A percentile compares a stretch with the other conserved stretches of the same genome.
phyloP scores from a whole-genome alignment of 2,797 vertebrate species.

The Sebastes hopkinsi region DNA sequence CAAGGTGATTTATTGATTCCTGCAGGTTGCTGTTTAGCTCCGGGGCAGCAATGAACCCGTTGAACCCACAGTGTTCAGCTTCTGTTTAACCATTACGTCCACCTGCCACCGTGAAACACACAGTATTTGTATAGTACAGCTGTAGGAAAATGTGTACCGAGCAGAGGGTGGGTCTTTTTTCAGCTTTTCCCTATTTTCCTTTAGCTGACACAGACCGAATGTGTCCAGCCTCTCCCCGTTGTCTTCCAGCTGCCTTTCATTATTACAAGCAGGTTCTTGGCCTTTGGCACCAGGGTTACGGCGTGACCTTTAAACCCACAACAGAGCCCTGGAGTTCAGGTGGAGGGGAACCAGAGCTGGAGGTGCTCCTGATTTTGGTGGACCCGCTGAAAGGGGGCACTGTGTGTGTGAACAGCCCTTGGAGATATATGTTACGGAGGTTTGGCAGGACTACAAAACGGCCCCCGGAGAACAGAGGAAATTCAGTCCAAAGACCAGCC shows the following conservation, averaged over 20 bases:
- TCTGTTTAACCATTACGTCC: constrained; percentile 1
- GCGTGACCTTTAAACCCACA: constrained; percentile 67
- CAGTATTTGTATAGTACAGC: not conserved
- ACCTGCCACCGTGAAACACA: constrained; percentile 16
- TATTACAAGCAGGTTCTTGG: constrained; percentile 68
- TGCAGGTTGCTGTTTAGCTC: not conserved
- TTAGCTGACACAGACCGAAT: not conserved
- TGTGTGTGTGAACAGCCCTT: not conserved
- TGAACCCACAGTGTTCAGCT: constrained; percentile 4
- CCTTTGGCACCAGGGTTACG: constrained; percentile 58
- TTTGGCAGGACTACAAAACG: constrained; percentile 13
- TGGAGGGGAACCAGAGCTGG: constrained; percentile 54
- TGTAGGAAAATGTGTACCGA: not conserved
- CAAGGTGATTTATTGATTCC: not conserved
- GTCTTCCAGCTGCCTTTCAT: constrained; percentile 71
- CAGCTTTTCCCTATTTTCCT: constrained; percentile 19
- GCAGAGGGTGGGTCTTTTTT: constrained; percentile 1
- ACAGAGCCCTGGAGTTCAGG: constrained; percentile 42
- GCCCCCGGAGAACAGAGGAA: constrained; percentile 11
- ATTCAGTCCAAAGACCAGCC: not conserved
- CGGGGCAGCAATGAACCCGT: not conserved
- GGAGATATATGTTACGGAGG: not conserved
- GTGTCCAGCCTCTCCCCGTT: not conserved
- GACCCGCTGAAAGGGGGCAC: constrained; percentile 39
- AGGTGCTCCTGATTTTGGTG: constrained; percentile 39